A percentile compares a stretch with the other conserved stretches of the same genome.
These are phyloP conservation scores for Nebria salina DNA, from an alignment of 2,888 invertebrate species.

Conservation along the genomic window DNA sequence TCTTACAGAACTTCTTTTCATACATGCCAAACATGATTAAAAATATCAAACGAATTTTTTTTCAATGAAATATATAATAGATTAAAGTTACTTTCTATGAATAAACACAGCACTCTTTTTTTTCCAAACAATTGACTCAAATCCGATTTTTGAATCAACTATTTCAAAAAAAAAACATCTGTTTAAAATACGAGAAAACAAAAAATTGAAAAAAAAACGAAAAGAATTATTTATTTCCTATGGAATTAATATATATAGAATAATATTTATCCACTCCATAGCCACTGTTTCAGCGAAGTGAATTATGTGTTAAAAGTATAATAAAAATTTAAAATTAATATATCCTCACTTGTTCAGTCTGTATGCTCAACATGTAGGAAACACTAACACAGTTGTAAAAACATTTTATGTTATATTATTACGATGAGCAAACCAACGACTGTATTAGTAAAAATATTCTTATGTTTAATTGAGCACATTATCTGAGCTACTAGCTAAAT, in stretches of 20 bases:
- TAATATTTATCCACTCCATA: conserved; percentile 38
- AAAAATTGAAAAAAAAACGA: conserved; percentile 23
- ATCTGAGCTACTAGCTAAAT: conserved; percentile 33
- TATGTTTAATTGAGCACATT: conserved; percentile 42
- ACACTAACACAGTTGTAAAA: neutral
- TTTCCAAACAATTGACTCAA: conserved; percentile 24
- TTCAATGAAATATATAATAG: conserved; percentile 18
- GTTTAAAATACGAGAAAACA: conserved; percentile 26
- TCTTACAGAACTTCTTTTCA: conserved; percentile 30
- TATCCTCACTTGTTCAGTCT: conserved; percentile 47
- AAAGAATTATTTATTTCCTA: conserved; percentile 27
- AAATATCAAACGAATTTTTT: conserved; percentile 21
- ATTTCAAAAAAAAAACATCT: conserved; percentile 6
- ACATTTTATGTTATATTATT: conserved; percentile 10
- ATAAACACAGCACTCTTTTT: conserved; percentile 25
- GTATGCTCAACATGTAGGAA: conserved; percentile 15
- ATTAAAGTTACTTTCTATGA: conserved; percentile 21
- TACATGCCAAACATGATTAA: conserved; percentile 27
- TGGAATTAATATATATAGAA: conserved; percentile 21
- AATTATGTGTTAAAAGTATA: conserved; percentile 28
- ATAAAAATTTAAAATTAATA: conserved; percentile 28
- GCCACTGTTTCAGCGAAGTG: conserved; percentile 32
- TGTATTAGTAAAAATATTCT: conserved; percentile 15
- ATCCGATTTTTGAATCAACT: conserved; percentile 16
- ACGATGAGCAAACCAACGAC: conserved; percentile 28